These are phyloP conservation scores for Pelodiscus sinensis DNA, from an alignment of 2,113 vertebrate genomes.

Conservation along the genomic window DNA sequence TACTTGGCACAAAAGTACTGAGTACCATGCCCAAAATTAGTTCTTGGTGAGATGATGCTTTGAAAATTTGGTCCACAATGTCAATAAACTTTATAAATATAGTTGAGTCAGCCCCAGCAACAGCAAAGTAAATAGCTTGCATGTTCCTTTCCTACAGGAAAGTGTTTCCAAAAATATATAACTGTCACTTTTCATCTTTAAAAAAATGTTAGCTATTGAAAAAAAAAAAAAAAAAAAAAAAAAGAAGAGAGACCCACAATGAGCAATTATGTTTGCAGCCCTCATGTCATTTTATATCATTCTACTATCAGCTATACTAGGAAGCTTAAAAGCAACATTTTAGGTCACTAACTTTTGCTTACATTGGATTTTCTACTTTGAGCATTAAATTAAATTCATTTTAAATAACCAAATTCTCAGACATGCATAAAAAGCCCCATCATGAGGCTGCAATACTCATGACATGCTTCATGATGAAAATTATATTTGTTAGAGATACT, in stretches of 20 bases:
- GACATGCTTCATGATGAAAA: slow-evolving; percentile 37
- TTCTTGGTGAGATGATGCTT: slow-evolving; percentile 31
- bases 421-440: too few species aligned
- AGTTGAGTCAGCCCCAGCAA: slow-evolving; percentile 55
- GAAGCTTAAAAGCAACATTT: slow-evolving; percentile 72
- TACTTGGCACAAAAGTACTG: slow-evolving; percentile 9
- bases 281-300: slow-evolving; percentile 76
- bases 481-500: slow-evolving; percentile 28
- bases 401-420: too few species aligned
- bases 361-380: slow-evolving; percentile 53
- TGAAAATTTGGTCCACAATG: slow-evolving; percentile 48
- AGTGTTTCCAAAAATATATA: slow-evolving; percentile 66
- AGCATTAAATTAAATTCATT: slow-evolving; percentile 71
- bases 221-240: not conserved
- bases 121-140: slow-evolving; percentile 66
- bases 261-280: slow-evolving; percentile 75
- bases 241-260: slow-evolving; percentile 29
- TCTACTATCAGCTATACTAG: slow-evolving; percentile 59
- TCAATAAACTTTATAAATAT: slow-evolving; percentile 63
- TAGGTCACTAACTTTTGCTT: slow-evolving; percentile 74
- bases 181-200: slow-evolving; percentile 68
- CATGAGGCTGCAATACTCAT: not conserved
- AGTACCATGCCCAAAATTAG: slow-evolving; percentile 37
- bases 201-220: slow-evolving; percentile 62
- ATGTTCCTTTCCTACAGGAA: slow-evolving; percentile 66